Evolutionary conservation across 2,888 invertebrate species (phyloP), one percentile per base, ranked within the genome.

Genomic region (Danaus chrysippus): DNA sequence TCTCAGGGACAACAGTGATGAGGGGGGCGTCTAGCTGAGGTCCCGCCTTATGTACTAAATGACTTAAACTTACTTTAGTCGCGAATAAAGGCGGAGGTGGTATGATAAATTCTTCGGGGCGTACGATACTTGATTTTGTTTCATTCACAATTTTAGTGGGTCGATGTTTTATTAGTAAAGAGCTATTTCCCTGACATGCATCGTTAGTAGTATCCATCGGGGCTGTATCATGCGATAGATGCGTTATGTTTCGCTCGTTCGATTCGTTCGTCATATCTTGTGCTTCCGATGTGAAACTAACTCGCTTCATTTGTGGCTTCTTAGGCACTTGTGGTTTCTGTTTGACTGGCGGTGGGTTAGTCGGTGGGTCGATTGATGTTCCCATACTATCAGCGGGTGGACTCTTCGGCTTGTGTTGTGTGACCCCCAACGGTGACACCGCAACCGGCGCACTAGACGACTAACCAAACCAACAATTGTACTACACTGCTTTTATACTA

Each of bases 31-130:
- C 74, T 66, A 79, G 70, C 56, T 82, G 80, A 61, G 73, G 74
- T 64, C 77, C 76, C 64, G 76, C 78, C 59, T 81, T 77, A 63
- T 73, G 76, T 70, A 76, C 69, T 73, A 80, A 74, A 67, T 78
- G 75, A 76, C 73, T 78, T 70, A 83, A 83, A 86, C 83, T 87
- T 84, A 84, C 86, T 78, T 85, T 79, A 68, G 84, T 82, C 73
- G 88, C 86, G 77, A 91, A 91, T 73, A 84, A 80, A 73, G 90
- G 90, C 80, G 90, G 90, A 79, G 90, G 90, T 72, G 90, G 90
- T 67, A 91, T 89, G 78, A 91, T 90, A 77, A 86, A 80, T 72
- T 90, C 89, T 64, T 84, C 87, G 73, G 88, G 82, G 72, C 83
- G 83, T 68, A 84, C 82, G 69, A 79, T 76, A 76, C 73, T 82